phyloP scores from a whole-genome alignment of 2,888 invertebrate genomes.

The Cylloceria caligata region DNA sequence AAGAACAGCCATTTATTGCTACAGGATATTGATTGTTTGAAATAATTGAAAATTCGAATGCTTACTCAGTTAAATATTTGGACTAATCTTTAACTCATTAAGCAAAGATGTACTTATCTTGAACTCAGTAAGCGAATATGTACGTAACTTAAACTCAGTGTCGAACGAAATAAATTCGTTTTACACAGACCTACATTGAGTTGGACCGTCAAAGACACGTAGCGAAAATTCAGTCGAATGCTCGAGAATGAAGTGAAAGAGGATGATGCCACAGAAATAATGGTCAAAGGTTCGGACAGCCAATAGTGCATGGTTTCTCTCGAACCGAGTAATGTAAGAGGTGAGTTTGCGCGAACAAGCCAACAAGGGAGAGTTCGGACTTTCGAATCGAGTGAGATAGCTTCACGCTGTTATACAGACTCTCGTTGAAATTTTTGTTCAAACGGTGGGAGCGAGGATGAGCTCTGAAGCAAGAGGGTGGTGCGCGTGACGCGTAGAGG shows the following conservation, averaged over 20 bases:
- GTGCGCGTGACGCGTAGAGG: constrained; percentile 33
- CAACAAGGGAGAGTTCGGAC: constrained; percentile 17
- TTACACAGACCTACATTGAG: neutral
- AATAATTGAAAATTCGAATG: too few species aligned
- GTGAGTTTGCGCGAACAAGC: constrained; percentile 11
- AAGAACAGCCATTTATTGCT: too few species aligned
- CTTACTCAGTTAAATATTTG: too few species aligned
- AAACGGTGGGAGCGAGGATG: constrained; percentile 28
- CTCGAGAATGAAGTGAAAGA: constrained; percentile 40
- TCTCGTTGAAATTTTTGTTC: constrained; percentile 43
- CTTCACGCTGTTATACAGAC: neutral
- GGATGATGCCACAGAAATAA: constrained; percentile 19
- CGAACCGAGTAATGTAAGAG: constrained; percentile 24
- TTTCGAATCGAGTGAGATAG: constrained; percentile 21
- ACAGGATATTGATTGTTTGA: too few species aligned
- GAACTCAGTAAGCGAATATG: too few species aligned
- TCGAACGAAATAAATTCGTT: too few species aligned
- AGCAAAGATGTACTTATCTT: too few species aligned
- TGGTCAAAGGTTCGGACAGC: constrained; percentile 32
- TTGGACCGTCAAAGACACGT: constrained; percentile 11
- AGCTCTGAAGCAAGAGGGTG: constrained; percentile 4
- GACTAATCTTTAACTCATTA: too few species aligned
- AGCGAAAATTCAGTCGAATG: constrained; percentile 22
- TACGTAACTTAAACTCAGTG: too few species aligned
- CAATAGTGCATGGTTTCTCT: constrained; percentile 24